A percentile compares a stretch with the other conserved stretches of the same genome.
These are phyloP conservation scores for Rhogogaster chlorosoma DNA, from an alignment of 2,888 invertebrate genomes.

Conservation along the genomic window DNA sequence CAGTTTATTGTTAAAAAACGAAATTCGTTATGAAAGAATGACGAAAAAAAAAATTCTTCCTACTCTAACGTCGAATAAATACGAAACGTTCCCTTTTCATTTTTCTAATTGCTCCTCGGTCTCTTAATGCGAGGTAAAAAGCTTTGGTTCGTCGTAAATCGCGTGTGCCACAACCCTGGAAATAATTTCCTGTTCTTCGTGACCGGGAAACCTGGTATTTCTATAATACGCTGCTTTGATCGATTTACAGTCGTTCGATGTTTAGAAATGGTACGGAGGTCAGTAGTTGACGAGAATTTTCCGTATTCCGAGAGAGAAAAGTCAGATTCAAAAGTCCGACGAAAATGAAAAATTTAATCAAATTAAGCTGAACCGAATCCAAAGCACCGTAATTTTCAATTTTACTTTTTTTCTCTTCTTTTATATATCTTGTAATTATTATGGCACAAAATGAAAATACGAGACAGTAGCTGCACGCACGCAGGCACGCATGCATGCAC, in stretches of 20 bases:
- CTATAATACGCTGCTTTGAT: not conserved
- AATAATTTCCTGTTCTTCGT: not conserved
- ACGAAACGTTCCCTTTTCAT: not conserved
- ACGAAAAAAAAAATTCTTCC: not conserved
- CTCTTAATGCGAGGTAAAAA: not conserved
- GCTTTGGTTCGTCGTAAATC: not conserved
- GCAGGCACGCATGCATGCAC: not conserved
- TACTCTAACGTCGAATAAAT: not conserved
- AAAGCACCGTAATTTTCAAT: not conserved
- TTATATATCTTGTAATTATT: not conserved
- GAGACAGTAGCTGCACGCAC: not conserved
- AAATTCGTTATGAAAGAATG: not conserved
- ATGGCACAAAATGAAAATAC: not conserved
- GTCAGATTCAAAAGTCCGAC: not conserved
- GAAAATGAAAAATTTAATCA: not conserved
- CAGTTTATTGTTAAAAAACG: not conserved
- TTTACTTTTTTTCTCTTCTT: not conserved
- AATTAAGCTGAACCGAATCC: not conserved
- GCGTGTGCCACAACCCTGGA: not conserved
- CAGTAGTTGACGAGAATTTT: not conserved
- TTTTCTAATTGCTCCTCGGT: not conserved
- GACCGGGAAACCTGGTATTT: conserved; percentile 1
- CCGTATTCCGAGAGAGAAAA: not conserved
- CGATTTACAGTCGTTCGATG: not conserved
- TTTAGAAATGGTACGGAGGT: not conserved